Evolutionary conservation across 2,113 vertebrate genomes (phyloP).

Genomic region (Hemiprocne comata): DNA sequence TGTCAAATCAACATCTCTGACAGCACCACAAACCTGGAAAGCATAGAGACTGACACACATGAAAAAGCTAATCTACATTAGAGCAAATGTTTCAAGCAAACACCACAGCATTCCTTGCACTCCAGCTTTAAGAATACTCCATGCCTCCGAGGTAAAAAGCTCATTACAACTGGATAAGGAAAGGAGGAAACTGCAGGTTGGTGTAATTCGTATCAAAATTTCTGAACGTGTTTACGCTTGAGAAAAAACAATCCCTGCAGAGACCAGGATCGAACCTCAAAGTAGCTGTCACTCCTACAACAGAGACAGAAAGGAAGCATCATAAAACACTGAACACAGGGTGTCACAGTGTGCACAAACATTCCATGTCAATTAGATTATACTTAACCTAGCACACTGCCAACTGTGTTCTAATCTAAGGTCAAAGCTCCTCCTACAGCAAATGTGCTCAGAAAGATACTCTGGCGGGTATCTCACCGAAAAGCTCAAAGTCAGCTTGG

Average conservation of each 20-base stretch:
- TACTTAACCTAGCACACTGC: not conserved
- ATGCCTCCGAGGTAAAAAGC: not conserved
- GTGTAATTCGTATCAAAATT: not conserved
- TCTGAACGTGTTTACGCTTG: not conserved
- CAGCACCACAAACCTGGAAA: not conserved
- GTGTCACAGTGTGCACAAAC: not conserved
- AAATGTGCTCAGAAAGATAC: not conserved
- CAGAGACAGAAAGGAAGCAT: not conserved
- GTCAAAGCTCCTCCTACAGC: not conserved
- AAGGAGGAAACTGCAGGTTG: not conserved
- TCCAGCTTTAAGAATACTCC: not conserved
- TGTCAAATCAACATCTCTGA: not conserved
- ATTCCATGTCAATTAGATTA: not conserved
- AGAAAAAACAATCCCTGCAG: not conserved
- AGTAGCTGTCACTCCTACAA: not conserved
- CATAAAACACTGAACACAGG: not conserved
- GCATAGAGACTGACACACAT: not conserved
- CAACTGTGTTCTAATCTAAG: not conserved
- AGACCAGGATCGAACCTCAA: not conserved
- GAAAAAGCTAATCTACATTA: not conserved
- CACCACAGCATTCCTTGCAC: not conserved
- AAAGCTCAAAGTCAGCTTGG: not conserved
- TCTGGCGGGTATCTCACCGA: not conserved
- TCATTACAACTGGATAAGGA: not conserved
- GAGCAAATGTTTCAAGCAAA: not conserved